Evolutionary conservation across 1,140 invertebrate genomes (phyloP).

Genomic region (Coenobita brevimanus): DNA sequence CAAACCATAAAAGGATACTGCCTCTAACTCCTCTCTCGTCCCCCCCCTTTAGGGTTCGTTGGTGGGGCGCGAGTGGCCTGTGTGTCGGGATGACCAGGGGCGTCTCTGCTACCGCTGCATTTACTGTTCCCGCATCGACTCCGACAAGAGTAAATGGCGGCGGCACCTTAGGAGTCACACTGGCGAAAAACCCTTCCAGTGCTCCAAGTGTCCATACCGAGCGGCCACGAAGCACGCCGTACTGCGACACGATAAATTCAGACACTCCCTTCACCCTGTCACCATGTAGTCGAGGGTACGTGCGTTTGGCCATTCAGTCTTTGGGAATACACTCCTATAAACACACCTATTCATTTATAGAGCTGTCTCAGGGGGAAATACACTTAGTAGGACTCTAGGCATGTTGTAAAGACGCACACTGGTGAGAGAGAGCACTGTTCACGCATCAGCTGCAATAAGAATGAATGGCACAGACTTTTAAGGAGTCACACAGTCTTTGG

Average conservation of each 20-base stretch:
- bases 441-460: too few species aligned
- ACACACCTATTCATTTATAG: too few species aligned
- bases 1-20: too few species aligned
- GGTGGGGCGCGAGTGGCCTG: slow-evolving; percentile 37
- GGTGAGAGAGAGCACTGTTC: too few species aligned
- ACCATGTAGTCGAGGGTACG: background rate
- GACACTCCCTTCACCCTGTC: slow-evolving; percentile 29
- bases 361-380: too few species aligned
- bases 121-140: slow-evolving; percentile 50
- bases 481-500: too few species aligned
- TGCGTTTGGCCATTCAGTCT: too few species aligned
- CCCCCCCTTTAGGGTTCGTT: slow-evolving; percentile 44
- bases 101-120: slow-evolving; percentile 54
- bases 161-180: slow-evolving; percentile 41
- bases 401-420: too few species aligned
- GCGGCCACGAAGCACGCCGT: slow-evolving; percentile 44
- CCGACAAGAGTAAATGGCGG: slow-evolving; percentile 56
- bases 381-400: too few species aligned
- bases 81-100: slow-evolving; percentile 46
- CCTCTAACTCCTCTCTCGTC: slow-evolving; percentile 28
- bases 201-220: slow-evolving; percentile 46
- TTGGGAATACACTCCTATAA: too few species aligned
- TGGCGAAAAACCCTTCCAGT: slow-evolving; percentile 49
- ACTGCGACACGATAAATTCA: slow-evolving; percentile 44
- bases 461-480: slow-evolving; percentile 36